Evolutionary conservation across 2,797 vertebrate species (phyloP).

Genomic region (Bucorvus abyssinicus): DNA sequence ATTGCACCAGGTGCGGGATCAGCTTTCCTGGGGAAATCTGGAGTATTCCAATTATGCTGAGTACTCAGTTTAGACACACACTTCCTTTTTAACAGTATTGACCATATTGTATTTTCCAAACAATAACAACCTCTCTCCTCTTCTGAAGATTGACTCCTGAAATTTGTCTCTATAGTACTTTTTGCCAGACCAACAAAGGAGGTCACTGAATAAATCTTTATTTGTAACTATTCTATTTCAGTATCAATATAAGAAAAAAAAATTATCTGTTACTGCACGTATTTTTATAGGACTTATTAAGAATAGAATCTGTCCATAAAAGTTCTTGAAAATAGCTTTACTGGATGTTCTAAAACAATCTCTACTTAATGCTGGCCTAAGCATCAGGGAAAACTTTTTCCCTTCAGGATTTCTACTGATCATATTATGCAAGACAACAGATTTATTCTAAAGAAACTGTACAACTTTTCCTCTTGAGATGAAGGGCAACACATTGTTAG

Average conservation of each 20-base stretch:
- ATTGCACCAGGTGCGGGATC: background rate
- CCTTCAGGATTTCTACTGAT: slow-evolving; percentile 48
- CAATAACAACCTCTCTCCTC: slow-evolving; percentile 40
- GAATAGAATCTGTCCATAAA: background rate
- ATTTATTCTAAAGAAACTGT: slow-evolving; percentile 57
- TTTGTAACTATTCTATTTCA: slow-evolving; percentile 32
- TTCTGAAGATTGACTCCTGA: slow-evolving; percentile 43
- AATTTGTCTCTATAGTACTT: slow-evolving; percentile 57
- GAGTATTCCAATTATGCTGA: background rate
- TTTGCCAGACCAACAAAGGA: slow-evolving; percentile 18
- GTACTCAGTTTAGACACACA: background rate
- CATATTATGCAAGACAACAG: slow-evolving; percentile 4
- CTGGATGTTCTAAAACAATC: slow-evolving; percentile 47
- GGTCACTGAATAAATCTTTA: slow-evolving; percentile 12
- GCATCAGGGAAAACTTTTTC: slow-evolving; percentile 5
- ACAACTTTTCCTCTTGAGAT: slow-evolving; percentile 5
- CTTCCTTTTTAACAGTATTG: slow-evolving; percentile 12
- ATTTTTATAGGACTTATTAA: background rate
- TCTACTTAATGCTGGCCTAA: slow-evolving; percentile 41
- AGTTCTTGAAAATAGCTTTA: slow-evolving; percentile 18
- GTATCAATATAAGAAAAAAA: background rate
- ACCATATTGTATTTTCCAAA: slow-evolving; percentile 48
- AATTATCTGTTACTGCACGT: background rate
- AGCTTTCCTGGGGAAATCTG: slow-evolving; percentile 2
- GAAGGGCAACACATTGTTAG: background rate